phyloP scores from a whole-genome alignment of 2,113 vertebrate species.

The Peromyscus maniculatus region DNA sequence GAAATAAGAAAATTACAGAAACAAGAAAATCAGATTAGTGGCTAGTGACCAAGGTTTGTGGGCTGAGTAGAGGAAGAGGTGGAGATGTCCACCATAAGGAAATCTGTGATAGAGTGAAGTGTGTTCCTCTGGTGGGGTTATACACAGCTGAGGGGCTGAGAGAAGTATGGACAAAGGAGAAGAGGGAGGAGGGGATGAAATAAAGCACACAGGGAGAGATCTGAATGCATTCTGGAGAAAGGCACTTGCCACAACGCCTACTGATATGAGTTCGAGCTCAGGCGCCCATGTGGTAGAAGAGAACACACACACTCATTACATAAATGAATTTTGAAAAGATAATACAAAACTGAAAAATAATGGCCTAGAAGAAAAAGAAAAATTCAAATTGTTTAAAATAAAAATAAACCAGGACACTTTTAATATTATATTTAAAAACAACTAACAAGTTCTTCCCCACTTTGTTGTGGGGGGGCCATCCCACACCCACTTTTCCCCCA shows the following conservation, averaged over 20 bases:
- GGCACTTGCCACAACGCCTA: not conserved
- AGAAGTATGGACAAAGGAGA: not conserved
- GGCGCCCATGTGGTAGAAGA: not conserved
- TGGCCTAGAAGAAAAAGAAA: not conserved
- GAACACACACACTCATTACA: too few relatives aligned
- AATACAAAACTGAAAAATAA: not conserved
- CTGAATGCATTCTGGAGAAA: not conserved
- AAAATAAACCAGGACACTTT: not conserved
- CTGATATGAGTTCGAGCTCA: not conserved
- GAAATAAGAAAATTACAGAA: not conserved
- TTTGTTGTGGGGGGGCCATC: too few relatives aligned
- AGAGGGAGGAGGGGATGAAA: not conserved
- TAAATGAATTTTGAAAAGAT: not conserved
- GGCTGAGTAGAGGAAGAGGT: not conserved
- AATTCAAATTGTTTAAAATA: not conserved
- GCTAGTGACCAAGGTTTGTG: not conserved
- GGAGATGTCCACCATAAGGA: not conserved
- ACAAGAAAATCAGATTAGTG: not conserved
- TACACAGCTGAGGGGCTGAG: not conserved
- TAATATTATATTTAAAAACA: slow-evolving; percentile 29
- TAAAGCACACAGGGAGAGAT: not conserved
- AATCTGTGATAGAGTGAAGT: not conserved
- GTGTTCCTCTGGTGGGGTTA: not conserved
- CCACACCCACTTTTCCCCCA: too few relatives aligned
- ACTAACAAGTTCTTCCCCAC: not conserved